Evolutionary conservation across 2,888 invertebrate species (phyloP), one percentile per base, ranked within the genome.

Genomic region (Hemithea aestivaria): DNA sequence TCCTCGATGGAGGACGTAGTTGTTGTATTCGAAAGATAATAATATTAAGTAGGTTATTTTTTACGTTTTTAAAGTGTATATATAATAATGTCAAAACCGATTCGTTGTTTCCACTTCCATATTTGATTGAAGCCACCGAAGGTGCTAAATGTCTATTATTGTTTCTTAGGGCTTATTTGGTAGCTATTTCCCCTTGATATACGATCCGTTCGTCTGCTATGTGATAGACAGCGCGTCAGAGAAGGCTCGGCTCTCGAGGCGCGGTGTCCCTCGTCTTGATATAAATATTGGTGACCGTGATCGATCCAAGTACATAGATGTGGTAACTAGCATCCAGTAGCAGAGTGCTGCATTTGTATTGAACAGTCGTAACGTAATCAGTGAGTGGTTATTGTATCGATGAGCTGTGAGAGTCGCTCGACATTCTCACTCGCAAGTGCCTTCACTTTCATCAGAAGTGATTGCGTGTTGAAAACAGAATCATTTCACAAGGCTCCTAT

Each of bases 21-120:
- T 87, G 87, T 87, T 87, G 84, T 84, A 85, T 78, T 83, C 85
- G 76, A 82, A 85, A 79, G 82, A 84, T 85, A 83, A 85, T 87
- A 84, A 87, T 85, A 82, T 81, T 82, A 85, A 84, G 84, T 85
- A 85, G 85, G 85, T 85, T 88, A 85, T 88, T 87, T 88, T 87
- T 85, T 85, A 87, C 87, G 84, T 87, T 84, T 85, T 83, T 82
- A 85, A 80, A 72, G 82, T 82, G 81, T 84, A 84, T 79, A 84
- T 16, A 5, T 81, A 63, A 52, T 48, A 45, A 83, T 72, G 76
- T 78, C 80, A 80, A 69, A 71, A 71, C 72, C 66, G 70, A 76
- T 82, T 82, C 73, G 77, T 82, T 82, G 67, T 79, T 75, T 80
- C 80, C 78, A 77, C 62, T 76, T 72, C 75, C 78, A 70, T 73